Conservation (phyloP, 2,113 vertebrate species). For the Macroglossus sobrinus region DNA sequence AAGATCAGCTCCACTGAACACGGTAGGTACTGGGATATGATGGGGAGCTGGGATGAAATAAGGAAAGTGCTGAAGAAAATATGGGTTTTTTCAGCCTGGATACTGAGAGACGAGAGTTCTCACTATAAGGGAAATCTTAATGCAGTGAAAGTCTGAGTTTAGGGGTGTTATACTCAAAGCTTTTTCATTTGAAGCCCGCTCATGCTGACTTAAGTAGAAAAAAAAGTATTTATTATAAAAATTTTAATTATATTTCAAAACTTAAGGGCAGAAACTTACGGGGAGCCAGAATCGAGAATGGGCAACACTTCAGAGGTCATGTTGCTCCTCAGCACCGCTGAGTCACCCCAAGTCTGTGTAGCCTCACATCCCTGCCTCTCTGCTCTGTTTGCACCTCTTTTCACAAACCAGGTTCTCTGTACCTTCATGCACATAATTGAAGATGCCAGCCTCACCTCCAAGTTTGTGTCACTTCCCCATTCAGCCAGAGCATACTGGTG, state of each 20-base stretch:
- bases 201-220: not conserved
- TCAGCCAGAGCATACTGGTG: not conserved
- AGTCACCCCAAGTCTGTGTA: not conserved
- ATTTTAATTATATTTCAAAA: not conserved
- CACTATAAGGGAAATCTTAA: not conserved
- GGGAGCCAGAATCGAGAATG: not conserved
- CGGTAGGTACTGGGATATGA: not conserved
- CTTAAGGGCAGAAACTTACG: not conserved
- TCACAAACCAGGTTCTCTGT: not conserved
- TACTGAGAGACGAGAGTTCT: not conserved
- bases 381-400: not conserved
- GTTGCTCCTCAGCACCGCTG: no score
- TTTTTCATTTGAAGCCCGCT: not conserved
- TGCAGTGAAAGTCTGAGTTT: not conserved
- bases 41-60: not conserved
- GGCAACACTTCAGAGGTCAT: not conserved
- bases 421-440: fast-evolving
- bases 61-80: not conserved
- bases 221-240: not conserved
- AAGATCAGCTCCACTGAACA: not conserved
- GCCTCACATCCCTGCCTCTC: not conserved
- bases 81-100: not conserved
- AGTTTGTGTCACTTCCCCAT: not conserved
- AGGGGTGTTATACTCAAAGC: not conserved
- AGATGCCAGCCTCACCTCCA: not conserved